Conservation (phyloP, 2,797 vertebrate genomes). For the Crocodylus rhombifer region DNA sequence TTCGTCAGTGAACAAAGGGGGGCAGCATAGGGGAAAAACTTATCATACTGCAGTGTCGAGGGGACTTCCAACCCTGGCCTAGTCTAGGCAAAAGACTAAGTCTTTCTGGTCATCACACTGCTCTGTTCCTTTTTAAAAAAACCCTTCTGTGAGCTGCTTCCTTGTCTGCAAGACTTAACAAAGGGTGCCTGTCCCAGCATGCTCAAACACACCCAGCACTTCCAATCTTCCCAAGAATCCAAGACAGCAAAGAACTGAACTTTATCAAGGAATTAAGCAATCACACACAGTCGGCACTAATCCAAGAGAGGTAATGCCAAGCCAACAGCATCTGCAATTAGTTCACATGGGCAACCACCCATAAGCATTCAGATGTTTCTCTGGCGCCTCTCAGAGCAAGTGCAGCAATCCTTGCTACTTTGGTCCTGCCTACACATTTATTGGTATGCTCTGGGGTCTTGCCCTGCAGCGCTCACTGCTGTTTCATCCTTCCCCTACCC, state of each 20-base stretch:
- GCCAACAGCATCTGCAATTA: fast-evolving
- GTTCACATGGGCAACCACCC: neutral
- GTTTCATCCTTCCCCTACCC: neutral
- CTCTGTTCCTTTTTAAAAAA: neutral
- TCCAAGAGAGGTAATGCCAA: fast-evolving
- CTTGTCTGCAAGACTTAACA: neutral
- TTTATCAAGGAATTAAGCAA: neutral
- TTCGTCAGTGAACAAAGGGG: neutral
- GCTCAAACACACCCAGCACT: neutral
- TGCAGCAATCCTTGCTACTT: fast-evolving
- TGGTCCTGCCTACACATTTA: constrained; percentile 17
- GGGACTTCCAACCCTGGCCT: neutral
- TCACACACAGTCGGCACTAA: fast-evolving
- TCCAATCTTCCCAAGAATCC: neutral
- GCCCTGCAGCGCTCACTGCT: fast-evolving
- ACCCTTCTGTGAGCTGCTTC: fast-evolving
- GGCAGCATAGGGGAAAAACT: neutral
- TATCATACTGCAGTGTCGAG: fast-evolving
- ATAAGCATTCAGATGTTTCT: fast-evolving
- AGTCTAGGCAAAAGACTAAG: fast-evolving
- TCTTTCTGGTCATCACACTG: neutral
- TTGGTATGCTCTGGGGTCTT: neutral
- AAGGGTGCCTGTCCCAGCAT: neutral
- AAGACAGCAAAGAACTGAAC: fast-evolving
- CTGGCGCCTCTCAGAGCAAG: neutral